Percentiles rank a stretch among this genome's conserved stretches.
These are phyloP conservation scores for Carassius auratus DNA, from an alignment of 2,113 vertebrate species.

Conservation along the genomic window DNA sequence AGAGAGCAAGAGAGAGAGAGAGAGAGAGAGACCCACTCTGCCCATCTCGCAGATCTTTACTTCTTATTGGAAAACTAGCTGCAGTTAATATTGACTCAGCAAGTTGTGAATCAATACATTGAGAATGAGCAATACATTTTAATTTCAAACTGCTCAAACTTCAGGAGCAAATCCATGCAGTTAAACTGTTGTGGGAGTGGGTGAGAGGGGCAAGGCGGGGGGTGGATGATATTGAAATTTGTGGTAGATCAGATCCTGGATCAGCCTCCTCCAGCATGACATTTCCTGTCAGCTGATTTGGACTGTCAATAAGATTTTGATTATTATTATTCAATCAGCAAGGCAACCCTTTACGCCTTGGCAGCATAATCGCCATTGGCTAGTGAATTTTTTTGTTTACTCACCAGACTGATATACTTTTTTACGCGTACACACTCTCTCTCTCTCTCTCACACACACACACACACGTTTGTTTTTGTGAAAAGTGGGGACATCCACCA, in stretches of 20 bases:
- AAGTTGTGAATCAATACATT: slow-evolving; percentile 94
- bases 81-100: slow-evolving; percentile 94
- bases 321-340: too few species aligned
- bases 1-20: background rate
- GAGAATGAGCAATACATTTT: slow-evolving; percentile 98
- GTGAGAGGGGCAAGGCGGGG: slow-evolving; percentile 48
- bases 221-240: slow-evolving; percentile 64
- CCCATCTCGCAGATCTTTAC: slow-evolving; percentile 87
- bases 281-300: slow-evolving; percentile 58
- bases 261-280: slow-evolving; percentile 54
- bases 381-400: too few species aligned
- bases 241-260: slow-evolving; percentile 58
- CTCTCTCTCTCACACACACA: too few species aligned
- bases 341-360: too few species aligned
- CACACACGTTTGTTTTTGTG: too few species aligned
- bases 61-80: slow-evolving; percentile 95
- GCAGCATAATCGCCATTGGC: too few species aligned
- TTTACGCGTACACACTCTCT: too few species aligned
- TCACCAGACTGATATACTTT: too few species aligned
- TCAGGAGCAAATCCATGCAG: slow-evolving; percentile 93
- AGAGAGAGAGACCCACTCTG: slow-evolving; percentile 56
- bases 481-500: too few species aligned
- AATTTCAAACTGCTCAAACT: slow-evolving; percentile 96
- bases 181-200: slow-evolving; percentile 80
- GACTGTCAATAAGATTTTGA: background rate